phyloP scores from a whole-genome alignment of 2,888 invertebrate species.

The Tetragnatha montana region DNA sequence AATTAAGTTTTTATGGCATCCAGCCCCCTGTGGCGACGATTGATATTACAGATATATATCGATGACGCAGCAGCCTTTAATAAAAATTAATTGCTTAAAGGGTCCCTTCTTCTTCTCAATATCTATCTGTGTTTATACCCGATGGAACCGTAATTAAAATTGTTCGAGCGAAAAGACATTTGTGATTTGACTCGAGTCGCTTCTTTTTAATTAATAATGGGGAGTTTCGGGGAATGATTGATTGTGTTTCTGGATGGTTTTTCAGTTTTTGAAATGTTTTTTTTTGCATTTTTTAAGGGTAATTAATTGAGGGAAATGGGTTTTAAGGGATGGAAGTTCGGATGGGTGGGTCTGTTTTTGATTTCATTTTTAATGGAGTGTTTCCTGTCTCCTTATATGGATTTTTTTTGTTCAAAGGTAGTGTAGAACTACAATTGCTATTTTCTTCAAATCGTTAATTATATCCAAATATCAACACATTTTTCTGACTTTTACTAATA shows the following conservation, averaged over 20 bases:
- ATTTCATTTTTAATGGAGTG: not conserved
- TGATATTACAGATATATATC: not conserved
- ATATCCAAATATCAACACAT: no score
- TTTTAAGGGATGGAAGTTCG: not conserved
- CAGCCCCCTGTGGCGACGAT: not conserved
- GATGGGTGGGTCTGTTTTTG: not conserved
- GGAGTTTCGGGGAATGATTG: slow-evolving; percentile 15
- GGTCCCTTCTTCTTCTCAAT: not conserved
- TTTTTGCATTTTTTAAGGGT: not conserved
- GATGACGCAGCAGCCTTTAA: slow-evolving; percentile 14
- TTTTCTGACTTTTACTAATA: no score
- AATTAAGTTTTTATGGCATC: not conserved
- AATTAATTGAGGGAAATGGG: not conserved
- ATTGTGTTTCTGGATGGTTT: slow-evolving; percentile 10
- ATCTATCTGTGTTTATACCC: not conserved
- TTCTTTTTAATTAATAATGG: slow-evolving; percentile 48
- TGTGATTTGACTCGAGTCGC: slow-evolving; percentile 22
- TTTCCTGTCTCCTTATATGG: no score
- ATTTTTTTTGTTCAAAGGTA: no score
- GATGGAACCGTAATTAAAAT: slow-evolving; percentile 34
- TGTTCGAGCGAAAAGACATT: slow-evolving; percentile 2
- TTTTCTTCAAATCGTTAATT: no score
- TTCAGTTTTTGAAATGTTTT: not conserved
- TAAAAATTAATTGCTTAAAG: slow-evolving; percentile 17
- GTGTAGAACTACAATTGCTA: no score